phyloP scores from a whole-genome alignment of 2,888 invertebrate genomes.

The Yponomeuta malinellus region DNA sequence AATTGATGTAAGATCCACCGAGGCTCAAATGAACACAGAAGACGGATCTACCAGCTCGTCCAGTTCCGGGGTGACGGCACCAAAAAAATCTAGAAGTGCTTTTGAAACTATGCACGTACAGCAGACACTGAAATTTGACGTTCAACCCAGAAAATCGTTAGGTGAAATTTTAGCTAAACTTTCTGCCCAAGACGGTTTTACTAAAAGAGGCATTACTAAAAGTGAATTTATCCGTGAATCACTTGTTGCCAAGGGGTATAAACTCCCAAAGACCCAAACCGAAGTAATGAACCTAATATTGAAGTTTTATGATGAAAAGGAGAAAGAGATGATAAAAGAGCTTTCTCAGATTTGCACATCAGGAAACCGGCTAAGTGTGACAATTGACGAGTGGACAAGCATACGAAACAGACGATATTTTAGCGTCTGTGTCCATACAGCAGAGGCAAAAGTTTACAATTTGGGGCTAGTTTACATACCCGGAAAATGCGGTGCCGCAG shows the following conservation, averaged over 20 bases:
- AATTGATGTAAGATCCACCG: slow-evolving; percentile 15
- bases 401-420: slow-evolving; percentile 21
- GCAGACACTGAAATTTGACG: too few relatives aligned
- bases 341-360: slow-evolving; percentile 5
- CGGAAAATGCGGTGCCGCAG: slow-evolving; percentile 21
- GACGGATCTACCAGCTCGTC: neutral
- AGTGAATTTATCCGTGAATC: slow-evolving; percentile 18
- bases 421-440: slow-evolving; percentile 17
- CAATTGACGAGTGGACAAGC: slow-evolving; percentile 22
- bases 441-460: slow-evolving; percentile 7
- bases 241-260: slow-evolving; percentile 15
- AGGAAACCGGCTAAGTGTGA: slow-evolving; percentile 18
- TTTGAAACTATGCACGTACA: neutral
- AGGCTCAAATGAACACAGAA: slow-evolving; percentile 10
- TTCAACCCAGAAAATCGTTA: slow-evolving; percentile 15
- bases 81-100: neutral
- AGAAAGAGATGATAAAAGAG: slow-evolving; percentile 14
- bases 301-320: slow-evolving; percentile 19
- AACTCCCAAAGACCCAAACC: slow-evolving; percentile 17
- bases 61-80: neutral
- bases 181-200: neutral
- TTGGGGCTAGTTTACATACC: slow-evolving; percentile 21
- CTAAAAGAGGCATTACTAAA: slow-evolving; percentile 10
- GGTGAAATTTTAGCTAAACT: slow-evolving; percentile 17
- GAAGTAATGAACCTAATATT: slow-evolving; percentile 20